Percentiles rank a stretch among this genome's conserved stretches.
These are phyloP conservation scores for Talpa occidentalis DNA, from an alignment of 2,113 vertebrate species.

Conservation along the genomic window DNA sequence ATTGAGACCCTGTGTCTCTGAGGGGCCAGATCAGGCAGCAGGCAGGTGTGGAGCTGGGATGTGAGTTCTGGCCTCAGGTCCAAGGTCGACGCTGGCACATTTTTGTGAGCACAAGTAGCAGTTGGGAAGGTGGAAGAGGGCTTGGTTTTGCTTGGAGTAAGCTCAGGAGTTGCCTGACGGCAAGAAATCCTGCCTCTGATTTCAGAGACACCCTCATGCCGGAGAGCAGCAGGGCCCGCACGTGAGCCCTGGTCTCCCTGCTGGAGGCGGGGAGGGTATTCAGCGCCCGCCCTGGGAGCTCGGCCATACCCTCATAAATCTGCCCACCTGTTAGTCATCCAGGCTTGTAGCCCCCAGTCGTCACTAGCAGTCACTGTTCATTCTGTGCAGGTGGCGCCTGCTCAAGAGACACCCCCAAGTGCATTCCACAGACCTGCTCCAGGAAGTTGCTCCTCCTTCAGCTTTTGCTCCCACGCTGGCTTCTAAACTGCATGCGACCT, in stretches of 20 bases:
- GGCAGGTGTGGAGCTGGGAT: not conserved
- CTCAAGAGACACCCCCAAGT: not conserved
- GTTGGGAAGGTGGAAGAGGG: not conserved
- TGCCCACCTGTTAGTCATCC: not conserved
- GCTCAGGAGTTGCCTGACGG: not conserved
- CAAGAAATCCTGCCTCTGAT: not conserved
- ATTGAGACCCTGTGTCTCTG: not conserved
- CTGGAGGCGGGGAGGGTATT: not conserved
- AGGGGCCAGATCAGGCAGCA: not conserved
- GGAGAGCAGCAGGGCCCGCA: not conserved
- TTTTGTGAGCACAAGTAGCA: not conserved
- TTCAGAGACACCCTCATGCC: not conserved
- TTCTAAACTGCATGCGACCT: not conserved
- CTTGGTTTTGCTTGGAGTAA: not conserved
- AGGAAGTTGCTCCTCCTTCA: not conserved
- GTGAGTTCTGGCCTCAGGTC: not conserved
- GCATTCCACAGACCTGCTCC: not conserved
- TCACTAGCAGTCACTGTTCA: accelerated
- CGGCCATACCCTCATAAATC: not conserved
- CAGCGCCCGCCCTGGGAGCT: not conserved
- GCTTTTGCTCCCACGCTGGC: not conserved
- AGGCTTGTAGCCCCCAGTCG: not conserved
- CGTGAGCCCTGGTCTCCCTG: not conserved
- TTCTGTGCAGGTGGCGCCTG: not conserved
- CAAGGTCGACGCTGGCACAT: not conserved